Evolutionary conservation across 2,888 invertebrate genomes (phyloP).

Genomic region (Thera obeliscata): DNA sequence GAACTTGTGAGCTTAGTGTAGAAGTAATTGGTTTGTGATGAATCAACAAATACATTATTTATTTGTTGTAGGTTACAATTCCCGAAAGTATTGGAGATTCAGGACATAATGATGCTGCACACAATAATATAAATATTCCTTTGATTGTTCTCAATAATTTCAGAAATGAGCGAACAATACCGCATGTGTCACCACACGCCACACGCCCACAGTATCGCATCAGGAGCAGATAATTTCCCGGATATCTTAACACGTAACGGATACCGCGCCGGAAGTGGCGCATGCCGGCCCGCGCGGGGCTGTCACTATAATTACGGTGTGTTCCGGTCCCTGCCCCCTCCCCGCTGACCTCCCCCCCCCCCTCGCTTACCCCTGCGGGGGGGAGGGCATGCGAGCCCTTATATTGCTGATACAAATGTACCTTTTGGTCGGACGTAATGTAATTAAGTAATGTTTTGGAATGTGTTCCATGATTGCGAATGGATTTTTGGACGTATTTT

Average conservation of each 20-base stretch:
- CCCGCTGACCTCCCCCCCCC: not conserved
- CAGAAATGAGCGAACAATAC: not conserved
- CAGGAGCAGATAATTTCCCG: constrained; percentile 17
- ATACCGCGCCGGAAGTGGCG: constrained; percentile 8
- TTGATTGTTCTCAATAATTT: not conserved
- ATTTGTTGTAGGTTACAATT: no score
- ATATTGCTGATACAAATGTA: constrained; percentile 29
- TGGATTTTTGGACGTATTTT: constrained; percentile 7
- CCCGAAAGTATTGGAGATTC: no score
- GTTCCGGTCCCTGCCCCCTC: constrained; percentile 23
- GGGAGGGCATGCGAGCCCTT: constrained; percentile 13
- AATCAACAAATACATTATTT: no score
- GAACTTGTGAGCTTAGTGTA: no score
- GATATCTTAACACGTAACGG: constrained; percentile 26
- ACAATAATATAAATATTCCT: not conserved
- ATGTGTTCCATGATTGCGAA: constrained; percentile 26
- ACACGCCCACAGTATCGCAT: constrained; percentile 1
- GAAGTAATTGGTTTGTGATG: no score
- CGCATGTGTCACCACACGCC: not conserved
- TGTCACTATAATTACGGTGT: constrained; percentile 36
- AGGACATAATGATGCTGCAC: not conserved
- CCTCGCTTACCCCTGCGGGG: not conserved
- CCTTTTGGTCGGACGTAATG: constrained; percentile 22
- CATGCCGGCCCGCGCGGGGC: constrained; percentile 10
- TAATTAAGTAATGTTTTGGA: constrained; percentile 21